Evolutionary conservation across 2,888 invertebrate genomes (phyloP).

Genomic region (Caenorhabditis macrosperma): DNA sequence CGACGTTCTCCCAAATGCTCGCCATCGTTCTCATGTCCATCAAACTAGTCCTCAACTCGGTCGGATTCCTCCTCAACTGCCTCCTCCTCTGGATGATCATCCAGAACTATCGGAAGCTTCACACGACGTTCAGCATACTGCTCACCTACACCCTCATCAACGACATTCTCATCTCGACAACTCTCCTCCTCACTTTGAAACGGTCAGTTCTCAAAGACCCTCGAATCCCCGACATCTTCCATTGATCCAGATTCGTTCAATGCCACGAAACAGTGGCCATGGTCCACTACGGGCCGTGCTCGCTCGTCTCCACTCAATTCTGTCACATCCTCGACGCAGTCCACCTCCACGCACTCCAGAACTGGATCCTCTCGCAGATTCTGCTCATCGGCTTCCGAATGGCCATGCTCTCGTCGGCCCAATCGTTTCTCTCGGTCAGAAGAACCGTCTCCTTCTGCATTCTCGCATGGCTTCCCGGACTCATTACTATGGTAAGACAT

Average conservation of each 20-base stretch:
- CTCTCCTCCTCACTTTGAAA: conserved; percentile 37
- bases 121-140: conserved; percentile 50
- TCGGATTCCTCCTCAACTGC: conserved; percentile 41
- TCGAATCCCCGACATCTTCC: not conserved
- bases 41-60: conserved; percentile 36
- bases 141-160: conserved; percentile 48
- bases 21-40: conserved; percentile 40
- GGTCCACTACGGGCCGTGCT: conserved; percentile 49
- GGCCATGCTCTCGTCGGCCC: conserved; percentile 43
- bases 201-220: conserved; percentile 14
- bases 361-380: conserved; percentile 56
- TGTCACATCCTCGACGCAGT: conserved; percentile 41
- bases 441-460: conserved; percentile 32
- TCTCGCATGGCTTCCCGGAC: conserved; percentile 44
- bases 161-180: conserved; percentile 46
- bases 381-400: conserved; percentile 54
- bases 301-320: conserved; percentile 20
- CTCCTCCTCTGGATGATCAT: conserved; percentile 42
- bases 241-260: conserved; percentile 32
- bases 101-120: conserved; percentile 38
- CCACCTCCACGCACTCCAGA: conserved; percentile 50
- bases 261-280: conserved; percentile 54
- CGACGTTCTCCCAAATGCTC: conserved; percentile 20
- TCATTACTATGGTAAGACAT: conserved; percentile 40
- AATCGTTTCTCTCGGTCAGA: conserved; percentile 39